Base-by-base conservation (phyloP, 2,797 vertebrate genomes). In the Sciaenops ocellatus region DNA sequence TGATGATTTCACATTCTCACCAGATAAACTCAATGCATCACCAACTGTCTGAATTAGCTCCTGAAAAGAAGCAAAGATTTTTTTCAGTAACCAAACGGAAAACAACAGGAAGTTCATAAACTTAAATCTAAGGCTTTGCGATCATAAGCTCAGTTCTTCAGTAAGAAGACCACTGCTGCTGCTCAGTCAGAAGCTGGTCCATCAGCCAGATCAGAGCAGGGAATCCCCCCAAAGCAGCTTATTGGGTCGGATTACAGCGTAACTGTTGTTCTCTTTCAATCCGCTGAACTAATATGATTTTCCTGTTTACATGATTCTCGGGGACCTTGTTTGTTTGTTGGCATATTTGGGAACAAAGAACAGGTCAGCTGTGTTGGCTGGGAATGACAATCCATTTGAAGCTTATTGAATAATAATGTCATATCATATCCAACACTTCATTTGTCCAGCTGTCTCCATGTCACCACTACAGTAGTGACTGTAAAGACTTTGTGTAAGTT, bases 221-320 rank as follows among this genome's bases (percentile, higher is more conserved):
- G 42, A 68, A 68, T 28, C 69, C 48, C 68, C n/a, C 34, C 28
- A 67, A 75, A 82, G 70, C 73, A 69, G 73, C 41, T 72, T 66
- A 80, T 30, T 18, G 26, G 61, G 64, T 16, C 55, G 62, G 79
- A 84, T 87, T 71, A 74, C 18, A 61, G 56, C 3, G 48, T 48
- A 30, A 51, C 57, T 57, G 30, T 42, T 74, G 50, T 52, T 66
- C 55, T 26, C 24, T 46, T 67, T 79, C 54, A 73, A 38, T 55
- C 76, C 1, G 4, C 30, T 55, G 54, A 30, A 60, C 17, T 52
- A 26, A 44, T 22, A 54, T 73, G 55, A 73, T 64, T 65, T 69
- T 18, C 26, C 22, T 57, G 48, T 72, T 64, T n/a, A 28, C 3
- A 16, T 28, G 38, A 47, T 38, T 63, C 42, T n/a, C 2, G 4